phyloP scores from a whole-genome alignment of 2,113 vertebrate genomes.

The rat (Rattus norvegicus) region DNA sequence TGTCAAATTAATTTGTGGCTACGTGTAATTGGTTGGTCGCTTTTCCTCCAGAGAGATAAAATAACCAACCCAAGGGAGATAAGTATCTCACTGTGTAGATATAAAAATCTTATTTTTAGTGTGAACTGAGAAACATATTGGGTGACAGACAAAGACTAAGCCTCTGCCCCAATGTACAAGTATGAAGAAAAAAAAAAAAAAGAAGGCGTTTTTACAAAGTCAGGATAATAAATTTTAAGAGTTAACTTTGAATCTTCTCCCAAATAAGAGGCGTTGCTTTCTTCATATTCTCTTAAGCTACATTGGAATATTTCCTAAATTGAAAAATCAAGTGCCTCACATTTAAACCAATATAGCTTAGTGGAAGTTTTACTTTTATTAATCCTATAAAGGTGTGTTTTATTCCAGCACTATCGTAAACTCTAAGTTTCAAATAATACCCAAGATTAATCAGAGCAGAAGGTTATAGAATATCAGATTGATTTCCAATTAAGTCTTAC shows the following conservation, averaged over 20 bases:
- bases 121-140: conserved; percentile 9
- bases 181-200: conserved; percentile 45
- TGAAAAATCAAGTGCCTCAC: conserved; percentile 42
- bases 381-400: conserved; percentile 40
- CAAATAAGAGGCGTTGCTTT: background rate
- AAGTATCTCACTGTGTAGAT: conserved; percentile 75
- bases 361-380: conserved; percentile 47
- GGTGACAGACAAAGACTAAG: conserved; percentile 42
- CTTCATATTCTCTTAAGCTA: conserved; percentile 3
- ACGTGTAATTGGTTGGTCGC: conserved; percentile 78
- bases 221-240: conserved; percentile 17
- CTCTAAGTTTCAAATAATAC: conserved; percentile 34
- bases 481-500: conserved; percentile 60
- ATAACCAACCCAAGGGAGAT: conserved; percentile 77
- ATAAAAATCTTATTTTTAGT: conserved; percentile 76
- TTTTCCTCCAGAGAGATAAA: conserved; percentile 82
- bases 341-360: conserved; percentile 14
- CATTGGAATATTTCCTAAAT: conserved; percentile 7
- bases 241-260: conserved; percentile 31
- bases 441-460: conserved; percentile 57
- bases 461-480: conserved; percentile 60
- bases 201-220: background rate
- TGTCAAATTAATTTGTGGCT: conserved; percentile 87
- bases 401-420: conserved; percentile 49
- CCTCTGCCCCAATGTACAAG: conserved; percentile 45